phyloP scores from a whole-genome alignment of 2,113 vertebrate genomes.

The Mellivora capensis region DNA sequence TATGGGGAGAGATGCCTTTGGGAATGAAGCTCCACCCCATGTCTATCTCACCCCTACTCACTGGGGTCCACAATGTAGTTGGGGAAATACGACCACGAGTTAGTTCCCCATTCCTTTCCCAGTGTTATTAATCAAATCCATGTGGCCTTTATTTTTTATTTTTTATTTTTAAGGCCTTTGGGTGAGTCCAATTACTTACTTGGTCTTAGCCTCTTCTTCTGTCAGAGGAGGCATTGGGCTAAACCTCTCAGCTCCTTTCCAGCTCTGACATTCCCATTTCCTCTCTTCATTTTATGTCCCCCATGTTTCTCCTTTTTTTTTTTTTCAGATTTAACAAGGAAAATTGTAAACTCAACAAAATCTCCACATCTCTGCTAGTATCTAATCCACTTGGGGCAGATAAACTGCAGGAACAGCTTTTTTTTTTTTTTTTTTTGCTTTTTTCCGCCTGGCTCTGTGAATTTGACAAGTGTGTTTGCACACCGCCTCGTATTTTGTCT shows the following conservation, averaged over 20 bases:
- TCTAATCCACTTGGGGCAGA: not conserved
- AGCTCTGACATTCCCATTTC: not conserved
- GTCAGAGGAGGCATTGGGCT: not conserved
- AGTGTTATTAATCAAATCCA: not conserved
- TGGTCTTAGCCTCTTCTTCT: not conserved
- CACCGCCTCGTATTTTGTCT: not conserved
- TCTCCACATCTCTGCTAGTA: not conserved
- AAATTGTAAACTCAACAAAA: conserved; percentile 9
- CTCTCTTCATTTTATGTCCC: not conserved
- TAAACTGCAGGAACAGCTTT: not conserved
- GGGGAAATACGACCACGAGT: not conserved
- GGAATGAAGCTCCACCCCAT: not conserved
- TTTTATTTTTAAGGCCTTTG: not conserved
- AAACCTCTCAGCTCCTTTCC: not conserved
- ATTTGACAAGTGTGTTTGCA: conserved; percentile 8
- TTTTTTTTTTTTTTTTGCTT: not conserved
- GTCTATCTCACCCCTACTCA: not conserved
- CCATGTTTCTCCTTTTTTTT: not conserved
- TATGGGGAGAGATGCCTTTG: not conserved
- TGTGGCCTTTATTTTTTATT: not conserved
- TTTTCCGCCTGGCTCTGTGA: not conserved
- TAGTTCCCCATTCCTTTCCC: not conserved
- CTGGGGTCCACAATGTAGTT: not conserved
- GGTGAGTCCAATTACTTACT: not conserved
- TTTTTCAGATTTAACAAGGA: not conserved